These are phyloP conservation scores for Melipona beecheii DNA, from an alignment of 2,888 invertebrate species.

Conservation along the genomic window DNA sequence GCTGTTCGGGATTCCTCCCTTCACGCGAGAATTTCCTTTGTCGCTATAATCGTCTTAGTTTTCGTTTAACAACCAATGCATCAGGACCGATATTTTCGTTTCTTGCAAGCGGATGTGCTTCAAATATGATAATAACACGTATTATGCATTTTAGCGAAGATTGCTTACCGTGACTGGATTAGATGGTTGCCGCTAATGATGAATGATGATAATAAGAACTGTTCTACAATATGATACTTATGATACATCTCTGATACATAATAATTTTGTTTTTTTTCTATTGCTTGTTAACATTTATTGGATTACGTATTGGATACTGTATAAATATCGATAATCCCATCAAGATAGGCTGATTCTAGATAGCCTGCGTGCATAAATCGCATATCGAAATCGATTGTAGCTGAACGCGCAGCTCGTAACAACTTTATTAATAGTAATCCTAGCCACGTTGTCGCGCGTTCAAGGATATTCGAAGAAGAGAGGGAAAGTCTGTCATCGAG, in stretches of 20 bases:
- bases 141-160: not conserved
- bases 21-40: conserved; percentile 1
- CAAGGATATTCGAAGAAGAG: conserved; percentile 66
- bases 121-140: not conserved
- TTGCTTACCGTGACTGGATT: not conserved
- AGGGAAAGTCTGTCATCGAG: conserved; percentile 62
- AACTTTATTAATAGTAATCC: conserved; percentile 74
- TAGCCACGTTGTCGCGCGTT: conserved; percentile 56
- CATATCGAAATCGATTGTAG: conserved; percentile 71
- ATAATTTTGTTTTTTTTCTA: not conserved
- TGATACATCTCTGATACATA: not conserved
- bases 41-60: not conserved
- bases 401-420: conserved; percentile 65
- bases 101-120: not conserved
- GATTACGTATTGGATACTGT: not conserved
- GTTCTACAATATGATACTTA: not conserved
- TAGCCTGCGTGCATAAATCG: conserved; percentile 21
- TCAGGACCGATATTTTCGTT: not conserved
- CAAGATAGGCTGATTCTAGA: not conserved
- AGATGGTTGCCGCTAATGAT: not conserved
- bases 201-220: not conserved
- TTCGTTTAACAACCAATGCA: not conserved
- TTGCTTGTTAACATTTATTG: not conserved
- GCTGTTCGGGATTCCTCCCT: conserved; percentile 17
- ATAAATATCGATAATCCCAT: not conserved